phyloP scores from a whole-genome alignment of 2,113 vertebrate species.

The Ellobius talpinus region DNA sequence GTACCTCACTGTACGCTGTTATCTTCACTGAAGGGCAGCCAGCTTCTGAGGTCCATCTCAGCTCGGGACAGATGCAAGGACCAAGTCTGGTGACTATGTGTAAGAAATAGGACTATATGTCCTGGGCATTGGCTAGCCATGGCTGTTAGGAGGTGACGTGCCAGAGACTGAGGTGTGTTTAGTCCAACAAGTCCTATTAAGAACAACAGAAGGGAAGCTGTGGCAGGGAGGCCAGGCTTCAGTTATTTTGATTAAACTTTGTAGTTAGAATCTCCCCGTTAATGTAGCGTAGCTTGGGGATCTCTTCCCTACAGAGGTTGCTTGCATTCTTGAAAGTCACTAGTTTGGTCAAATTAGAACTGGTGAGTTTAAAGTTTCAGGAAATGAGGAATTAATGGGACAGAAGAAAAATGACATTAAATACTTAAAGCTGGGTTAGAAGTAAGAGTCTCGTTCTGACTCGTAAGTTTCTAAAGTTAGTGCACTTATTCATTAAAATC shows the following conservation, averaged over 20 bases:
- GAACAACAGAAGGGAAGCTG: background rate
- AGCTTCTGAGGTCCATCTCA: background rate
- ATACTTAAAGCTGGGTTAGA: background rate
- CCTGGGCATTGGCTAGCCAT: background rate
- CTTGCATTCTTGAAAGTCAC: background rate
- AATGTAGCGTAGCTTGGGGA: background rate
- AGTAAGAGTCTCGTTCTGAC: background rate
- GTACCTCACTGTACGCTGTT: background rate
- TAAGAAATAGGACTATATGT: background rate
- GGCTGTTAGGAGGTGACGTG: background rate
- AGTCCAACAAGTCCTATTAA: conserved; percentile 53
- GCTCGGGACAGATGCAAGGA: background rate
- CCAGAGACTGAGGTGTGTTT: background rate
- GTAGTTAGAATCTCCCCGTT: rapidly evolving
- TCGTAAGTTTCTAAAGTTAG: background rate
- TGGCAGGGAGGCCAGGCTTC: background rate
- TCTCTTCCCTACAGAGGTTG: background rate
- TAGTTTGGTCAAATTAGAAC: background rate
- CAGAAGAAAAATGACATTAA: background rate
- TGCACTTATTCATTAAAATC: background rate
- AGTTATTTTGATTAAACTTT: rapidly evolving
- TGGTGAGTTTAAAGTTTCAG: background rate
- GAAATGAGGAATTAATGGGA: background rate
- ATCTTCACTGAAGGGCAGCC: conserved; percentile 4
- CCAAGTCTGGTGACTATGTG: background rate